phyloP scores from a whole-genome alignment of 2,113 vertebrate species.

The Triplophysa siluroides region DNA sequence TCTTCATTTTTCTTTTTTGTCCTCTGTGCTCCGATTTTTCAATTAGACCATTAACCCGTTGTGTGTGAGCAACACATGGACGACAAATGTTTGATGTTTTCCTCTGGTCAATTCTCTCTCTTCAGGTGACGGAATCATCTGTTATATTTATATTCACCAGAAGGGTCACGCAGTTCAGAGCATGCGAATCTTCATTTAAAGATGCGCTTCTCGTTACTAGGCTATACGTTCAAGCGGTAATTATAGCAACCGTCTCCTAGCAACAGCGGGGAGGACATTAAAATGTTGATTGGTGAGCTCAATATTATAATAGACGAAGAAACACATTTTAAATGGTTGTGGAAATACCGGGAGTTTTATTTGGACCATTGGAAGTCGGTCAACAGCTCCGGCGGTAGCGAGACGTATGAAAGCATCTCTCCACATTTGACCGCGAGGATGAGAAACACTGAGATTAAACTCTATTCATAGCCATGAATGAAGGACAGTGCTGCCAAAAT shows the following conservation, averaged over 20 bases:
- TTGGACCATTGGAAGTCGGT: slow-evolving; percentile 63
- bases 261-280: slow-evolving; percentile 75
- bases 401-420: slow-evolving; percentile 73
- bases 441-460: slow-evolving; percentile 65
- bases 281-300: slow-evolving; percentile 66
- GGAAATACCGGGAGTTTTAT: background rate
- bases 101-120: too few species aligned
- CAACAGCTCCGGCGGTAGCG: slow-evolving; percentile 70
- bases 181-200: slow-evolving; percentile 57
- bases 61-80: background rate
- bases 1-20: slow-evolving; percentile 35
- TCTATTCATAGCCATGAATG: slow-evolving; percentile 77
- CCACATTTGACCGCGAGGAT: slow-evolving; percentile 74
- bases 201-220: slow-evolving; percentile 69
- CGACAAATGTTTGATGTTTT: background rate
- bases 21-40: background rate
- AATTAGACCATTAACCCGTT: slow-evolving; percentile 5
- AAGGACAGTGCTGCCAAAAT: slow-evolving; percentile 66
- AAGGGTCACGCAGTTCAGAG: slow-evolving; percentile 13
- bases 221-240: slow-evolving; percentile 68
- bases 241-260: slow-evolving; percentile 77
- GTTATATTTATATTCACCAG: background rate
- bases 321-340: background rate
- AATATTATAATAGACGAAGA: slow-evolving; percentile 60
- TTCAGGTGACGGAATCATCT: too few species aligned